Evolutionary conservation across 2,113 vertebrate species (phyloP).

Genomic region (Vulpes vulpes): DNA sequence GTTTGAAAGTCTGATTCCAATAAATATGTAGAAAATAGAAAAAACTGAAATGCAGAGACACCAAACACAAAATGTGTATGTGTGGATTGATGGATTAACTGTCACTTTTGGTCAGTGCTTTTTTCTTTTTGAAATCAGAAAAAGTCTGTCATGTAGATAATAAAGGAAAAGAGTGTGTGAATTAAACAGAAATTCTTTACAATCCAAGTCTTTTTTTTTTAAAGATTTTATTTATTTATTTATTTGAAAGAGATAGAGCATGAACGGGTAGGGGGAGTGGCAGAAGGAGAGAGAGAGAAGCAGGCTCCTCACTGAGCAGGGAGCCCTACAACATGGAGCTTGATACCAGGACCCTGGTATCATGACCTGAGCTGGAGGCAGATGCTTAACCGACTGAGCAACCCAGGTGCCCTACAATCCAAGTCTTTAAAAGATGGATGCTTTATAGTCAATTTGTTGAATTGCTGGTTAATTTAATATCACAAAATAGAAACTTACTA

Average conservation of each 20-base stretch:
- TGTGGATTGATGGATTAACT: background rate
- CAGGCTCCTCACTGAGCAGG: too few species aligned
- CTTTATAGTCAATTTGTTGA: background rate
- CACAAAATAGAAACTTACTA: conserved; percentile 12
- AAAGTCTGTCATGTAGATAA: background rate
- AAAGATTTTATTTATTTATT: too few species aligned
- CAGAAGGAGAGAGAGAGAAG: too few species aligned
- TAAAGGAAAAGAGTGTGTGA: background rate
- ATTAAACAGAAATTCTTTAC: conserved; percentile 27
- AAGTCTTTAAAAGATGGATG: background rate
- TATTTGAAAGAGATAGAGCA: too few species aligned
- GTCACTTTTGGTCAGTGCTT: background rate
- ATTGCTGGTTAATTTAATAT: conserved; percentile 39
- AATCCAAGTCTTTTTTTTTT: background rate
- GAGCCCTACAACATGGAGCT: too few species aligned
- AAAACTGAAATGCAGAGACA: background rate
- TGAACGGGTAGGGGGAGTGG: too few species aligned
- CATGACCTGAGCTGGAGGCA: too few species aligned
- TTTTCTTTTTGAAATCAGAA: background rate
- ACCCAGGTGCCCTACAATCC: background rate
- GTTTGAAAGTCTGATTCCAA: background rate
- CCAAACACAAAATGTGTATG: background rate
- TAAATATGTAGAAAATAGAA: conserved; percentile 1
- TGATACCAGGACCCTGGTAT: too few species aligned
- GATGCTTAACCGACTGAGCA: too few species aligned